A percentile compares a stretch with the other conserved stretches of the same genome.
These are phyloP conservation scores for Aproaerema taeniolella DNA, from an alignment of 2,888 invertebrate genomes.

Conservation along the genomic window DNA sequence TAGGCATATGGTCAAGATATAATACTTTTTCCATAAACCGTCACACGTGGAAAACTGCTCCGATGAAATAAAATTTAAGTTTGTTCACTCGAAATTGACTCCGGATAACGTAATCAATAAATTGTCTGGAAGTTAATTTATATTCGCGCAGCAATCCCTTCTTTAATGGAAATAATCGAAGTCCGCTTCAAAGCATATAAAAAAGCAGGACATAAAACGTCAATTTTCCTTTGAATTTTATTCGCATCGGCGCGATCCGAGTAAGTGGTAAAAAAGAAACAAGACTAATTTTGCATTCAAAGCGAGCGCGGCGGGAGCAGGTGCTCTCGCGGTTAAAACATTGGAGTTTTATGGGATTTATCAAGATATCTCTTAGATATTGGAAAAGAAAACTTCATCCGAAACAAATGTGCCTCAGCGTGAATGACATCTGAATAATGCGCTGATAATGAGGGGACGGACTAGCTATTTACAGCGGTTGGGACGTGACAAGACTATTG, in stretches of 20 bases:
- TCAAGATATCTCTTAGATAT: conserved; percentile 70
- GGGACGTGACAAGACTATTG: background rate
- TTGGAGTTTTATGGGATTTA: conserved; percentile 74
- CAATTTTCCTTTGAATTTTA: conserved; percentile 63
- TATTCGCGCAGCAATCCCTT: conserved; percentile 12
- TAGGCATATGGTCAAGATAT: too few relatives aligned
- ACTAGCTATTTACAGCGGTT: background rate
- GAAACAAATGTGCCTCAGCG: conserved; percentile 33
- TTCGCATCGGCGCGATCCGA: conserved; percentile 56
- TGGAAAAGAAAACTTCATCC: conserved; percentile 47
- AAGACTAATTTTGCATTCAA: conserved; percentile 73
- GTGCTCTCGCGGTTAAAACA: conserved; percentile 69
- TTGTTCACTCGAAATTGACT: too few relatives aligned
- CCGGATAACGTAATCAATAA: conserved; percentile 10
- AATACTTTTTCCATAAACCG: too few relatives aligned
- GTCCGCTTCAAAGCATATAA: conserved; percentile 21
- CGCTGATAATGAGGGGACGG: conserved; percentile 3
- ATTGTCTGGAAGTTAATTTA: conserved; percentile 7
- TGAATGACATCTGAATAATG: conserved; percentile 11
- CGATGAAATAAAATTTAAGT: too few relatives aligned
- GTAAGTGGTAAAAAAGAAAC: conserved; percentile 76
- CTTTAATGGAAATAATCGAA: conserved; percentile 23
- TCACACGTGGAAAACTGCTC: too few relatives aligned
- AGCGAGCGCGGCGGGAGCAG: conserved; percentile 65
- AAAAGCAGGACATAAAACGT: conserved; percentile 47